These are phyloP conservation scores for Myopa testacea DNA, from an alignment of 2,888 invertebrate genomes.

Conservation along the genomic window DNA sequence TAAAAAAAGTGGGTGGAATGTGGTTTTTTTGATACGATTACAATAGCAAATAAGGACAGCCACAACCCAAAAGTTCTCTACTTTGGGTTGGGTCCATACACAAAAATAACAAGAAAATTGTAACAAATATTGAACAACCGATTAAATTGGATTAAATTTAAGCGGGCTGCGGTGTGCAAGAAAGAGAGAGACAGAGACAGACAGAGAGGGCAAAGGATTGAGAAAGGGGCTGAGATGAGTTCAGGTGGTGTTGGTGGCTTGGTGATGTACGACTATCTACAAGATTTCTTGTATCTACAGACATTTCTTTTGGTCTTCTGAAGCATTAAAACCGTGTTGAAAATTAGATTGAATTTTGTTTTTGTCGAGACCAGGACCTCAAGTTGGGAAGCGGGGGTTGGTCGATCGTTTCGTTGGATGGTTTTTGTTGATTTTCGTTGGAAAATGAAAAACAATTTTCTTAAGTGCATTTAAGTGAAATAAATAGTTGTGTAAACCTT, in stretches of 20 bases:
- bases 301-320: too few relatives aligned
- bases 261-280: neutral
- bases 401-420: too few relatives aligned
- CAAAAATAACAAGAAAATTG: neutral
- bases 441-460: constrained; percentile 57
- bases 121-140: neutral
- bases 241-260: neutral
- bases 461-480: constrained; percentile 37
- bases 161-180: neutral
- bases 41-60: too few relatives aligned
- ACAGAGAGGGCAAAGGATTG: neutral
- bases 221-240: neutral
- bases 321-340: too few relatives aligned
- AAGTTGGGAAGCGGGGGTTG: too few relatives aligned
- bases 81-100: too few relatives aligned
- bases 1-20: neutral
- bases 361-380: too few relatives aligned
- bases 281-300: too few relatives aligned
- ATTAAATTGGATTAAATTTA: neutral
- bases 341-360: too few relatives aligned
- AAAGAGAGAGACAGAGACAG: neutral
- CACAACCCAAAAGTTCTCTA: too few relatives aligned
- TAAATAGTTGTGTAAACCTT: constrained; percentile 53
- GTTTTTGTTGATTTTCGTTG: too few relatives aligned
- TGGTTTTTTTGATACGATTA: too few relatives aligned